phyloP scores from a whole-genome alignment of 1,140 invertebrate genomes.

The Drosophila chauvacae region DNA sequence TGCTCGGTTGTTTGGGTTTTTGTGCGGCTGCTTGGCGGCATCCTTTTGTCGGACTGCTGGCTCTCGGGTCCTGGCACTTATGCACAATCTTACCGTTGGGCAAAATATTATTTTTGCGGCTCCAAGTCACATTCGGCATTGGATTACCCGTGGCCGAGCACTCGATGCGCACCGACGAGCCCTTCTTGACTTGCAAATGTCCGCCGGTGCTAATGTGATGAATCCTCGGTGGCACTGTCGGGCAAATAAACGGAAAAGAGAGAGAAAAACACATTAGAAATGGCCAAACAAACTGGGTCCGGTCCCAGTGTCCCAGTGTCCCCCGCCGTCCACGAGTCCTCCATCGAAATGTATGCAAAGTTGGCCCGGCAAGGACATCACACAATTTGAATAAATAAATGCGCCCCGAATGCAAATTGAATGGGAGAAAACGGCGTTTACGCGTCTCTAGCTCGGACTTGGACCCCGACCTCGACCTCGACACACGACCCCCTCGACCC shows the following conservation, averaged over 20 bases:
- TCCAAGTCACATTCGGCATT: constrained; percentile 88
- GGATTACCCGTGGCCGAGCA: constrained; percentile 89
- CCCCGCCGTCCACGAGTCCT: constrained; percentile 31
- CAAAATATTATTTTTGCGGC: constrained; percentile 87
- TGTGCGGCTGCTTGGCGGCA: constrained; percentile 21
- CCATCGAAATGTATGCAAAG: constrained; percentile 73
- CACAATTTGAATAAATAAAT: constrained; percentile 81
- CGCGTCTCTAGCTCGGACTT: constrained; percentile 50
- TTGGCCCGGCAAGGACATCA: constrained; percentile 59
- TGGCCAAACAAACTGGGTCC: constrained; percentile 43
- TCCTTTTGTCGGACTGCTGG: constrained; percentile 23
- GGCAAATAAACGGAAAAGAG: constrained; percentile 39
- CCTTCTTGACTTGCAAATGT: constrained; percentile 88
- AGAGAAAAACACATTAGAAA: constrained; percentile 71
- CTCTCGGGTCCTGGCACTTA: constrained; percentile 50
- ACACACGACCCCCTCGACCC: neutral
- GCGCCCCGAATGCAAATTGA: constrained; percentile 80
- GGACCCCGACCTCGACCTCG: constrained; percentile 10
- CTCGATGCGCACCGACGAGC: constrained; percentile 87
- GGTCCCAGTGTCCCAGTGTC: constrained; percentile 7
- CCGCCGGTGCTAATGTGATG: constrained; percentile 86
- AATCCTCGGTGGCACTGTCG: constrained; percentile 87
- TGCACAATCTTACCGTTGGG: constrained; percentile 86
- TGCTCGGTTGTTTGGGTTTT: neutral
- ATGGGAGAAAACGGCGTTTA: constrained; percentile 77